Evolutionary conservation across 2,113 vertebrate species (phyloP).

Genomic region (Oncorhynchus kisutch): DNA sequence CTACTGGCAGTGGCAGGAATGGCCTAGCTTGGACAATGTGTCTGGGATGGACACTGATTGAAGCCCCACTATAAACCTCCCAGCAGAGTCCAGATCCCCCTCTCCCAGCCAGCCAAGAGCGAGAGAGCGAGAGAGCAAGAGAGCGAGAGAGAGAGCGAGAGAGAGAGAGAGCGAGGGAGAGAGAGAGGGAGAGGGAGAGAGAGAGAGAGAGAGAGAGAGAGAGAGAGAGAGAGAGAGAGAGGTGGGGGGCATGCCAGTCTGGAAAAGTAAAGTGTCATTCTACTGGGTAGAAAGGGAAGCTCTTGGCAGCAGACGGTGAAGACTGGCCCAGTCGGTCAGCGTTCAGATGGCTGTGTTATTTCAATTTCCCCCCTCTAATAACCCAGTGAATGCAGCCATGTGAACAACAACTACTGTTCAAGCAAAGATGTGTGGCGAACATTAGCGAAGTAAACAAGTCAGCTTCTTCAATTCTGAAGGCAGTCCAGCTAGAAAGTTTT

Average conservation of each 20-base stretch:
- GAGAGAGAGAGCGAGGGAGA: neutral
- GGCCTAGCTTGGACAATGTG: neutral
- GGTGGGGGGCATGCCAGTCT: neutral
- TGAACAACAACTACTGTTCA: constrained; percentile 5
- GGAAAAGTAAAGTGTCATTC: constrained; percentile 4
- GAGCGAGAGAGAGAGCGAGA: too few species aligned
- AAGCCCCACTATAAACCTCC: neutral
- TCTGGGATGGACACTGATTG: neutral
- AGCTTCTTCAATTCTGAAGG: neutral
- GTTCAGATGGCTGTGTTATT: constrained; percentile 17
- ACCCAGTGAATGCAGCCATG: constrained; percentile 22
- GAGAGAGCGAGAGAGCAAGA: neutral
- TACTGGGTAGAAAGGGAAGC: constrained; percentile 19
- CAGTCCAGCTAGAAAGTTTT: neutral
- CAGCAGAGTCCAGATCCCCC: too few species aligned
- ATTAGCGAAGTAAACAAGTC: constrained; percentile 14
- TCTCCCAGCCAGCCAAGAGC: neutral
- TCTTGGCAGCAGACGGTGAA: constrained; percentile 3
- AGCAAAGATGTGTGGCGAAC: constrained; percentile 13
- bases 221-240: too few species aligned
- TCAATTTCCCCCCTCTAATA: constrained; percentile 14
- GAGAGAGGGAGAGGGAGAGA: too few species aligned
- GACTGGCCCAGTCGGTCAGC: constrained; percentile 7
- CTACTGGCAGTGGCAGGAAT: neutral
- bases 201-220: too few species aligned